Evolutionary conservation across 2,113 vertebrate species (phyloP).

Genomic region (Peromyscus californicus): DNA sequence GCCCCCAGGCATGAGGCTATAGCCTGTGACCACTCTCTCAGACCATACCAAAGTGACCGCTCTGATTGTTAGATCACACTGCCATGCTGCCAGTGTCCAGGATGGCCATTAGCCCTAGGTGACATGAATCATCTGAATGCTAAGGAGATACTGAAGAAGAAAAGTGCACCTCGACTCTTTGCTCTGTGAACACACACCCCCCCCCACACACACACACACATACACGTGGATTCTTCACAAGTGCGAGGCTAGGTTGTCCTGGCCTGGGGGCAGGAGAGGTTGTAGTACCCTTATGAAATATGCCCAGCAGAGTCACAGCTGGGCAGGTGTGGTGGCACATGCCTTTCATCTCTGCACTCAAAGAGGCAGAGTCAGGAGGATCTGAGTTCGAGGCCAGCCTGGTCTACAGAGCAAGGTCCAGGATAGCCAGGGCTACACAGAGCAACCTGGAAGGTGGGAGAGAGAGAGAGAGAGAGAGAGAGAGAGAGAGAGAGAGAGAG

Average conservation of each 20-base stretch:
- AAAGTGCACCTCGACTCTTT: background rate
- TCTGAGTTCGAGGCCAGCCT: background rate
- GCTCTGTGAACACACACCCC: background rate
- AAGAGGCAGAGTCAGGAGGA: background rate
- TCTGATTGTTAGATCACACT: background rate
- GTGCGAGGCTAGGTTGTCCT: background rate
- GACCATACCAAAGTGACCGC: background rate
- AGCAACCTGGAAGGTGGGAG: background rate
- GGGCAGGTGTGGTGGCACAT: background rate
- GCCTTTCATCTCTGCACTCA: background rate
- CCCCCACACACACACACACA: too few species aligned
- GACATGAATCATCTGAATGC: fast-evolving
- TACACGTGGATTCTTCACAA: background rate
- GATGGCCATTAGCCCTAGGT: background rate
- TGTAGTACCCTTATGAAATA: background rate
- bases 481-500: too few species aligned
- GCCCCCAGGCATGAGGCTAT: background rate
- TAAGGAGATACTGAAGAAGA: background rate
- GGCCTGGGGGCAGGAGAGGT: background rate
- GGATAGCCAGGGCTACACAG: background rate
- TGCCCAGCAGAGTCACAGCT: background rate
- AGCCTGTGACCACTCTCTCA: background rate
- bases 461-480: too few species aligned
- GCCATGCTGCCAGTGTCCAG: background rate
- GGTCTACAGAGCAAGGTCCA: background rate